Evolutionary conservation across 2,888 invertebrate species (phyloP), one percentile per base, ranked within the genome.

Genomic region (Norana najaformis): DNA sequence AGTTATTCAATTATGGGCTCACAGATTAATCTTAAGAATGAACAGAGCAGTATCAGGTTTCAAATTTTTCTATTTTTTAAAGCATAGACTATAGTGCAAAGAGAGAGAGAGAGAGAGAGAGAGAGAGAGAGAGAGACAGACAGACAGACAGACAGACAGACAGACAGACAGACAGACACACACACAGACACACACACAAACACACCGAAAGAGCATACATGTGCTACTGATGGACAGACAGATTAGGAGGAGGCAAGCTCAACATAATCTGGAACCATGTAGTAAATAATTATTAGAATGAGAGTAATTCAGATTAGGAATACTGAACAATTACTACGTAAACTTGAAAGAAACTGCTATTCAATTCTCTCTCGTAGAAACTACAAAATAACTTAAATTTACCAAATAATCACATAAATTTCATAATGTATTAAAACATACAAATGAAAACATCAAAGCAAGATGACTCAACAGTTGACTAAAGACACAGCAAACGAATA

Each of bases 71-170:
- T n/a, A 30, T 69, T n/a, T 41, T 69, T 69, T 23, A 23, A 23
- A 47, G 47, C 47, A 8, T 23, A 47, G 47, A 47, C 2, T 47
- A 20, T 2, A 47, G 20, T 23, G 2, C 20, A 47, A 23, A 47
- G 23, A 47, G 47, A 47, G 23, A 47, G 69, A 41, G 16, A 41
- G 47, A 47, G 23, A 47, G 47, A 47, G 23, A 47, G 69, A 41
- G 16, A 41, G 41, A 41, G 16, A 41, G 41, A 13, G 16, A 41
- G 41, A 13, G 16, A 41, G 41, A 13, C 41, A 41, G 41, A 41
- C 41, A 41, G 41, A 41, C 41, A 41, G 41, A 13, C 41, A 41
- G 14, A n/a, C n/a, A 47, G 69, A 69, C 69, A 69, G 96, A 95
- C 95, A 91, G n/a, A 88, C 53, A 8, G 36, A 85, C 85, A 23